Base-by-base conservation (phyloP, 2,888 invertebrate species). In the Erannis defoliaria region DNA sequence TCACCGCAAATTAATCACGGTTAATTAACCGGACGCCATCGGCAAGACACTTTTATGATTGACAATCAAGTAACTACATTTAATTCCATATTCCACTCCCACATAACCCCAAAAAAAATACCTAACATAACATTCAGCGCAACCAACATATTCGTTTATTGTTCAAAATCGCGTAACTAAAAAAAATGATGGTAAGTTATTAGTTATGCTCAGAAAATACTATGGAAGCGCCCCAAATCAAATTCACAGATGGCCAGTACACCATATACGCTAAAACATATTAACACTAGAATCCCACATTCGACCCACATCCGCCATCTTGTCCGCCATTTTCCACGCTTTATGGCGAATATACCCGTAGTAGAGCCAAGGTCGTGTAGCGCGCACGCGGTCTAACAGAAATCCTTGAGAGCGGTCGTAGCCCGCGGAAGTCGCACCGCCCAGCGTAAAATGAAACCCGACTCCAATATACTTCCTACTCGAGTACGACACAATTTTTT, bases 391-490 rank as follows among this genome's bases (percentile, higher is more conserved):
- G 76, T 77, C 87, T 88, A 84, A 19, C 37, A 82, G 78, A 86
- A 85, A 89, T 86, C 92, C 91, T 92, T 91, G 86, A 73, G 64
- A 51, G 61, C 85, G 90, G 88, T 85, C 89, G 78, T 68, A 82
- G 88, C 88, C 89, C 80, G 78, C 90, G 91, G 91, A 92, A 91
- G 88, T 88, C 64, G 66, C 61, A 45, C 45, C 78, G 76, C 65
- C 90, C 86, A 85, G 68, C 53, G 12, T 78, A 80, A 70, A 50
- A 18, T 70, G 88, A 81, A 61, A 83, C 71, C 76, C 83, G 81
- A 70, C 81, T 75, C 78, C 74, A 76, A 73, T 74, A 74, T 72
- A 74, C 74, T 75, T 76, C 77, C 78, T 78, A 73, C 67, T 74
- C 70, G 61, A 56, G 55, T 33, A 16, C 38, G 40, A 12, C 51